Evolutionary conservation across 2,113 vertebrate genomes (phyloP).

Genomic region (Cygnus atratus): DNA sequence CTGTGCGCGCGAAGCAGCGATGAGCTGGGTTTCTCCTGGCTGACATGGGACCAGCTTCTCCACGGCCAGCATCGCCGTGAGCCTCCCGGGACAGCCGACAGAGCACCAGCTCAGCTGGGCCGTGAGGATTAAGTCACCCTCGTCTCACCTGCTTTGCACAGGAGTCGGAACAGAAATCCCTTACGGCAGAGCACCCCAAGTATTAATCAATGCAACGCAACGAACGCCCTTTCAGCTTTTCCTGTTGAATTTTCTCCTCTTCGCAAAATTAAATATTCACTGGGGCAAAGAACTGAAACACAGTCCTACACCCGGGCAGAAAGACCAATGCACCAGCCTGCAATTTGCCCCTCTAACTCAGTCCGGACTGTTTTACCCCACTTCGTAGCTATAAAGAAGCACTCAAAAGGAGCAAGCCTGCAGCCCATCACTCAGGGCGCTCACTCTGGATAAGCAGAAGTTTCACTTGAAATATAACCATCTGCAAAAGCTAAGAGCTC

Average conservation of each 20-base stretch:
- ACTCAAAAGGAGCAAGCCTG: background rate
- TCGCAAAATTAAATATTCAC: background rate
- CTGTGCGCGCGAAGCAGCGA: accelerated
- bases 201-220: background rate
- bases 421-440: background rate
- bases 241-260: background rate
- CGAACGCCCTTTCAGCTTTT: background rate
- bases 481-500: background rate
- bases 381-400: background rate
- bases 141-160: background rate
- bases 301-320: background rate
- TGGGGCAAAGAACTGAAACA: background rate
- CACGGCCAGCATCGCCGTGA: accelerated
- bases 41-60: background rate
- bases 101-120: background rate
- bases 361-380: accelerated
- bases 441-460: background rate
- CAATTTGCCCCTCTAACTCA: background rate
- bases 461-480: background rate
- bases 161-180: background rate
- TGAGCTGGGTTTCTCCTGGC: background rate
- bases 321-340: background rate
- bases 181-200: background rate
- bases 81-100: background rate
- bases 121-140: background rate